Conservation (phyloP, 2,888 invertebrate species). For the Synanthedon vespiformis region DNA sequence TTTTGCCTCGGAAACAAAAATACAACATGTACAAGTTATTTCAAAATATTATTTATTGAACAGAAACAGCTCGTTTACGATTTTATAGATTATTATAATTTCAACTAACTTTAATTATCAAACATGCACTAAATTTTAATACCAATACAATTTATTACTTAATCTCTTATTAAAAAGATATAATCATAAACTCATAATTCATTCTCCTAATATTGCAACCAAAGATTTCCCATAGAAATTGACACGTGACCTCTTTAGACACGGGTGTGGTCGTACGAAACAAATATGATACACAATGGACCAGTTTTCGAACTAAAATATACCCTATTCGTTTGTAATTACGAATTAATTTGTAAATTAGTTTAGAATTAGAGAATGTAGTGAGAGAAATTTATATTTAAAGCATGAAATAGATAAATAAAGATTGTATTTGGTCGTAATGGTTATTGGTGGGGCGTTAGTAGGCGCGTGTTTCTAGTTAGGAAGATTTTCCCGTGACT, state of each 20-base stretch:
- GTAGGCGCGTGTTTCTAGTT: conserved; percentile 48
- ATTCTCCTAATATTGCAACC: conserved; percentile 3
- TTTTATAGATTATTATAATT: no score
- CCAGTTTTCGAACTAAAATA: neutral
- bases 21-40: no score
- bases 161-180: neutral
- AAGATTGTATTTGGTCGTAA: conserved; percentile 35
- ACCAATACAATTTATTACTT: no score
- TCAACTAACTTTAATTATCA: conserved; percentile 12
- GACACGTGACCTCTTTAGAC: conserved; percentile 54
- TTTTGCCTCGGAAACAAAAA: no score
- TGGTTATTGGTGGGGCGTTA: conserved; percentile 48
- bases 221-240: conserved; percentile 52
- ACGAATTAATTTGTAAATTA: neutral
- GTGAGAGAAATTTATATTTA: conserved; percentile 22
- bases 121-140: no score
- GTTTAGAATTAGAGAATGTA: conserved; percentile 8
- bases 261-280: conserved; percentile 16
- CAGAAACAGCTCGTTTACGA: no score
- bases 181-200: neutral
- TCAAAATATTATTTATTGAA: no score
- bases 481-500: conserved; percentile 52
- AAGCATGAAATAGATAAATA: conserved; percentile 53
- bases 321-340: neutral
- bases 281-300: neutral